phyloP scores from a whole-genome alignment of 2,797 vertebrate species.

The Tinamus major region DNA sequence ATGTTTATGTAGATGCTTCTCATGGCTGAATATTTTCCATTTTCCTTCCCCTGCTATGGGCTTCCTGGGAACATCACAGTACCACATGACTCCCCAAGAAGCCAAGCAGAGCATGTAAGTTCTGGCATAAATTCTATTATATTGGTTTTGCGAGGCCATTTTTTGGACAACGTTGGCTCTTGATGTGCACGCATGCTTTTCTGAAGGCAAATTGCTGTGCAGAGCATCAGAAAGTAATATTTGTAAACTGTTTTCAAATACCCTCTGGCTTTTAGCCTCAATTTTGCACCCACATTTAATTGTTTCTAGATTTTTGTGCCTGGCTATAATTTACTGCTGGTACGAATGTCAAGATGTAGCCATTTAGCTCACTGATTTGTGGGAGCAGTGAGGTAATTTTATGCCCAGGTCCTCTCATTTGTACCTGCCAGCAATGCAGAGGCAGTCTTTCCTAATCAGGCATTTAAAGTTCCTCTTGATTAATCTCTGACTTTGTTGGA shows the following conservation, averaged over 20 bases:
- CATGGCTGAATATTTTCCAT: neutral
- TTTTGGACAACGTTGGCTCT: neutral
- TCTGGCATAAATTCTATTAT: neutral
- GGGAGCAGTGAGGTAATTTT: conserved; percentile 71
- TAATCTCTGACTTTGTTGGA: conserved; percentile 65
- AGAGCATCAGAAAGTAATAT: neutral
- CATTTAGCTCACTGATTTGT: conserved; percentile 69
- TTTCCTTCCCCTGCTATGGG: neutral
- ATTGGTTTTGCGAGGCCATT: neutral
- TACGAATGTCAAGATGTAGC: conserved; percentile 41
- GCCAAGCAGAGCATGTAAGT: neutral
- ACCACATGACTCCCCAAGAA: neutral
- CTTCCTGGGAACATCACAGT: neutral
- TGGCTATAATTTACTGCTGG: conserved; percentile 47
- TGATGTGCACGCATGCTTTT: neutral
- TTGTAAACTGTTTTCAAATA: neutral
- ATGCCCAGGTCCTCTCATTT: conserved; percentile 62
- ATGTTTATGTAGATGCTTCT: neutral
- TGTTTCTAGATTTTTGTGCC: conserved; percentile 26
- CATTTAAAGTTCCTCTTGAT: conserved; percentile 67
- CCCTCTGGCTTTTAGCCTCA: neutral
- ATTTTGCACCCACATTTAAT: conserved; percentile 27
- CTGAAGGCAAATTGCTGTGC: neutral
- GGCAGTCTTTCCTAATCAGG: conserved; percentile 60
- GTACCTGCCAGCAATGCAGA: conserved; percentile 61